phyloP scores from a whole-genome alignment of 2,797 vertebrate genomes.

The Alectoris magna region DNA sequence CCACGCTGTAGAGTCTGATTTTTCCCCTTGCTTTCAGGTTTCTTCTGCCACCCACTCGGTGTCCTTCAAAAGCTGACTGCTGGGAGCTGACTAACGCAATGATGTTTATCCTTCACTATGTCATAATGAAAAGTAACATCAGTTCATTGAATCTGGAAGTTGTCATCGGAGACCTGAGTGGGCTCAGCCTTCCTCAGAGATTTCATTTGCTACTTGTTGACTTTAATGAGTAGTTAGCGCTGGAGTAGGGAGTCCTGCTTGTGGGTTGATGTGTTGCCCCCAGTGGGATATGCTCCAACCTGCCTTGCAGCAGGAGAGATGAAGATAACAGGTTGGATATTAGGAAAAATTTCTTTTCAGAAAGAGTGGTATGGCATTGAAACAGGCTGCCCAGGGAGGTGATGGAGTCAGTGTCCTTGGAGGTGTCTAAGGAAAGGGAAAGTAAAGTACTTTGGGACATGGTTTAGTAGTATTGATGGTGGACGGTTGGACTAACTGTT shows the following conservation, averaged over 20 bases:
- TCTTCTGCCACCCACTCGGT: constrained; percentile 37
- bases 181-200: neutral
- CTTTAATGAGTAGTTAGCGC: neutral
- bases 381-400: too few species aligned
- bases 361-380: too few species aligned
- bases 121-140: constrained; percentile 18
- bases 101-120: constrained; percentile 16
- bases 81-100: constrained; percentile 19
- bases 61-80: constrained; percentile 35
- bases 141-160: neutral
- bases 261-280: neutral
- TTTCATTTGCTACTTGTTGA: neutral
- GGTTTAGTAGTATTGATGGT: too few species aligned
- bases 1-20: neutral
- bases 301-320: neutral
- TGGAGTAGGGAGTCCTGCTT: neutral
- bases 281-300: rapidly evolving
- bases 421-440: too few species aligned
- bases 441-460: too few species aligned
- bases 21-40: constrained; percentile 15
- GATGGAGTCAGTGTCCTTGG: too few species aligned
- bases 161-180: neutral
- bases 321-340: neutral
- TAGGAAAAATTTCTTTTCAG: too few species aligned
- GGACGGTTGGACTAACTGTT: neutral